A percentile compares a stretch with the other conserved stretches of the same genome.
Conservation (phyloP, 2,797 vertebrate genomes). For the Megalops cyprinoides region DNA sequence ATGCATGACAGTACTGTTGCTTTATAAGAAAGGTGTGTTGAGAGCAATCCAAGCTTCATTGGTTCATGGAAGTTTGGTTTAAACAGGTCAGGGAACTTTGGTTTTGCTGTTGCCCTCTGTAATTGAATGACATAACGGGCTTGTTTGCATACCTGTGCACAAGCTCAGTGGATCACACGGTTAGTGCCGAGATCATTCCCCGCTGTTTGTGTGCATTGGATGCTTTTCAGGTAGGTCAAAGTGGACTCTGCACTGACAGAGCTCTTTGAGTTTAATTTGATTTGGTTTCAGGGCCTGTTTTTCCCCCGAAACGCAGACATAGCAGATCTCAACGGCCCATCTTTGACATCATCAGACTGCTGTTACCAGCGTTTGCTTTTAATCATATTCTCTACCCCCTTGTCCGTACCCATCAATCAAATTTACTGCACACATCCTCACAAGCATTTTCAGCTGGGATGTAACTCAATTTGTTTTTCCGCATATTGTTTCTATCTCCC, state of each 20-base stretch:
- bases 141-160: slow-evolving; percentile 1
- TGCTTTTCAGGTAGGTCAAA: neutral
- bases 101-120: slow-evolving; percentile 46
- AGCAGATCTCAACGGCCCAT: neutral
- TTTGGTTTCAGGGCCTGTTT: neutral
- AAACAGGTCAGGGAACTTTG: too few species aligned
- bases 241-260: slow-evolving; percentile 2
- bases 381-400: neutral
- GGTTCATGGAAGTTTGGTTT: neutral
- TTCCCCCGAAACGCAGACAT: neutral
- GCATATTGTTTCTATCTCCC: slow-evolving; percentile 12
- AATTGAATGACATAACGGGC: slow-evolving; percentile 17
- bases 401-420: slow-evolving; percentile 6
- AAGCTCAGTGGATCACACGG: neutral
- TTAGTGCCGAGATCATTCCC: neutral
- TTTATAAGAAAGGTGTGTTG: neutral
- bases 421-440: neutral
- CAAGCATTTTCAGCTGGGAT: neutral
- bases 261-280: neutral
- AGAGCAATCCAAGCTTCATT: neutral
- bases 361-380: slow-evolving; percentile 1
- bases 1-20: neutral
- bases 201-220: neutral
- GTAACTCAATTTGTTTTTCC: slow-evolving; percentile 9
- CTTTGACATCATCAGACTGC: neutral